Conservation (phyloP, 1,140 invertebrate species). For the Ridgeia piscesae region DNA sequence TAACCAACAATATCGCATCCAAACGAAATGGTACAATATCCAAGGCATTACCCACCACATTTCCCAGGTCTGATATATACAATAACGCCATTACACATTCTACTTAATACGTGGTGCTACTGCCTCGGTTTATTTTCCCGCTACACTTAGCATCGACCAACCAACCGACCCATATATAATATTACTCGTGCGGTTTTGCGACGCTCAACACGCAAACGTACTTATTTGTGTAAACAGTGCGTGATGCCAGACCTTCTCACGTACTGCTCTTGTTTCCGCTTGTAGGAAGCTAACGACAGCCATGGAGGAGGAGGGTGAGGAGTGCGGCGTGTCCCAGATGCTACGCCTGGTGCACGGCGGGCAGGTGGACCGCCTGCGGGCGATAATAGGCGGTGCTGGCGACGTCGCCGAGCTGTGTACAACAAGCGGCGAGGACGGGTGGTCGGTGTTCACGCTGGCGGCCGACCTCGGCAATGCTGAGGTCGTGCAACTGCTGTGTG, state of each 20-base stretch:
- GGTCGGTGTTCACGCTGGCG: slow-evolving; percentile 26
- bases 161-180: too few species aligned
- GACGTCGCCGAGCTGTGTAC: slow-evolving; percentile 20
- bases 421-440: slow-evolving; percentile 15
- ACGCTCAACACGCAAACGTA: too few species aligned
- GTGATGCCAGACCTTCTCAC: background rate
- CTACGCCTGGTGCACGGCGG: background rate
- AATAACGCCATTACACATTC: too few species aligned
- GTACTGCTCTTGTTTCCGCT: background rate
- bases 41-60: too few species aligned
- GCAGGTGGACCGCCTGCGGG: background rate
- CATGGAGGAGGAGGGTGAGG: background rate
- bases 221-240: too few species aligned
- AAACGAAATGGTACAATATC: too few species aligned
- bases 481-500: slow-evolving; percentile 20
- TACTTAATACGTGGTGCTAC: too few species aligned
- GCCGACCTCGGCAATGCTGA: slow-evolving; percentile 24
- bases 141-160: too few species aligned
- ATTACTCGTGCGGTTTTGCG: too few species aligned
- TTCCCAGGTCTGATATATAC: too few species aligned
- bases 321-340: background rate
- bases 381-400: background rate
- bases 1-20: too few species aligned
- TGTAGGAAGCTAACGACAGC: background rate
- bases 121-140: too few species aligned